Evolutionary conservation across 2,113 vertebrate genomes (phyloP), one percentile per base, ranked within the genome.

Genomic region (Archocentrus centrarchus): DNA sequence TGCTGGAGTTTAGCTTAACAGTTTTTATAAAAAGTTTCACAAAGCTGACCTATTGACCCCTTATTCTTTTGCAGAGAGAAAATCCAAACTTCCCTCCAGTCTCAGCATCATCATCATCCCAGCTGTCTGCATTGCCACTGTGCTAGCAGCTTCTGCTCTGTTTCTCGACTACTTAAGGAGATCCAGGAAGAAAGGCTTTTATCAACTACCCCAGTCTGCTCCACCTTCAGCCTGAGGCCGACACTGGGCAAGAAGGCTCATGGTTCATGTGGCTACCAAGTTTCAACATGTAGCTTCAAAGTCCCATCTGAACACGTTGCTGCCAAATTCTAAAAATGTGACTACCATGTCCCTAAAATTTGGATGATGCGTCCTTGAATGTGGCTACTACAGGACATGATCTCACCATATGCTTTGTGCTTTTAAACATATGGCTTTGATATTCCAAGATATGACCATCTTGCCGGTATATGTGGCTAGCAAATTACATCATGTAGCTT

Each of bases 181-280:
- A 60, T 86, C 90, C 55, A 92, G 91, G 76, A 95, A 88, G 75
- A 96, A 92, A 79, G 95, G 94, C 1, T 94, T 90, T 22, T 96
- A 96, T 17, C 90, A 95, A 80, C 84, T 96, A 58, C 82, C 90
- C 2, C 93, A 91, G 53, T 73, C 84, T 3, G 80, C 83, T 8
- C 90, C 92, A 0, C 70, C 83, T 1, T 81, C 89, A 17, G 75
- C 89, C 37, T 86, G 88, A 93, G 18, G 18, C 61, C 7, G 7
- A 20, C 35, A 18, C 41, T 0, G 6, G 35, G 22, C 57, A 20
- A 68, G 61, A 60, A 24, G 1, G 59, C 15, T 55, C 60, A 11
- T 4, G 6, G 3, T 15, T 73, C 47, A 53, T 10, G 50, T 13
- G 39, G 14, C 35, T 15, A 6, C 13, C 22, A 37, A 47, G 8